Conservation (phyloP, 2,113 vertebrate genomes). For the Alaudala cheleensis region DNA sequence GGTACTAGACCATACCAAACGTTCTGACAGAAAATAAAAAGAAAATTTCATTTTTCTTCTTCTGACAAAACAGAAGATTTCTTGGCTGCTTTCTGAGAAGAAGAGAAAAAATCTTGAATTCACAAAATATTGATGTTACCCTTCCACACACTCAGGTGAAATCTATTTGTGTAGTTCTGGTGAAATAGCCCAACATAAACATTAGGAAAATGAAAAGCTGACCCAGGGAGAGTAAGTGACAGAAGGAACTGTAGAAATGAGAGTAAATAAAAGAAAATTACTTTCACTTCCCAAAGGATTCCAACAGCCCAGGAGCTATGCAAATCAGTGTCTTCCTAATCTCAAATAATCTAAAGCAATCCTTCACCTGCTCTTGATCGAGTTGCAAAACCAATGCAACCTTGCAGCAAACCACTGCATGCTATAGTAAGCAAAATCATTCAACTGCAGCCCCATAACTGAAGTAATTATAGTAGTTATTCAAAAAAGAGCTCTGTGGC, state of each 20-base stretch:
- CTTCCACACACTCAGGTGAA: not conserved
- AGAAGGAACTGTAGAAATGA: slow-evolving; percentile 10
- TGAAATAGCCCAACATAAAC: not conserved
- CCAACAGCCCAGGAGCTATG: not conserved
- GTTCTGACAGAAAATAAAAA: not conserved
- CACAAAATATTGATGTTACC: not conserved
- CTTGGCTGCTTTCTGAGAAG: not conserved
- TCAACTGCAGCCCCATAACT: not conserved
- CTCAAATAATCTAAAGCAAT: slow-evolving; percentile 6
- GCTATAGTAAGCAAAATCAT: slow-evolving; percentile 6
- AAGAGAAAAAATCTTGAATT: not conserved
- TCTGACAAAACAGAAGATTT: not conserved
- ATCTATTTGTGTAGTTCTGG: not conserved
- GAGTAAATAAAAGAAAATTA: slow-evolving; percentile 46
- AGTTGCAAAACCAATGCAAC: not conserved
- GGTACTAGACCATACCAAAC: not conserved
- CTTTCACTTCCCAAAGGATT: slow-evolving; percentile 29
- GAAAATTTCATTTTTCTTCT: not conserved
- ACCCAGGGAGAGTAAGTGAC: not conserved
- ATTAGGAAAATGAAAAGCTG: not conserved
- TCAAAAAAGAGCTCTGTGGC: not conserved
- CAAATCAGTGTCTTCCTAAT: slow-evolving; percentile 3
- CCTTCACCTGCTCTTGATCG: not conserved
- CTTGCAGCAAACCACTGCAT: not conserved
- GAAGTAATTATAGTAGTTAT: not conserved